Evolutionary conservation across 2,888 invertebrate genomes (phyloP), one percentile per base, ranked within the genome.

Genomic region (Ochropacha duplaris): DNA sequence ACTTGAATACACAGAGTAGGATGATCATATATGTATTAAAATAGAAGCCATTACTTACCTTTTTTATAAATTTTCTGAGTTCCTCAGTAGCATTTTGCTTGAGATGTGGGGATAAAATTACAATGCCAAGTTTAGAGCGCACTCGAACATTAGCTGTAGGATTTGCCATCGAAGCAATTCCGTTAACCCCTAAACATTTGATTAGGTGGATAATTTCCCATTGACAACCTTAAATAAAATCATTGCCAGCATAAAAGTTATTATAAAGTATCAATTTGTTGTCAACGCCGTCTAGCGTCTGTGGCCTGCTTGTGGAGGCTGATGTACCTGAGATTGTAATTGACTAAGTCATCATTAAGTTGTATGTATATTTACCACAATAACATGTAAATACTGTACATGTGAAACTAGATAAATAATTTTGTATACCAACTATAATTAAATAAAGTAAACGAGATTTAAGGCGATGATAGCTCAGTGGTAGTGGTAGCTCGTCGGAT

Each of bases 141-240:
- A 84, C 22, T 0, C 73, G 71, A 19, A 79, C 63, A 49, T 62
- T 74, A 11, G 61, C 61, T 12, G 66, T 57, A 8, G 76, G 65
- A 55, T 85, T 78, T 16, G 74, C 56, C 1, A 85, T 77, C 2
- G 86, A 72, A 0, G 84, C 89, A 14, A 92, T 72, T 14, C 90
- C 90, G 58, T 92, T 91, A n/a, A 90, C 68, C 49, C 78, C 76
- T 51, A 92, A 58, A 60, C 92, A 92, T 72, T 92, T 92, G n/a
- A 85, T 71, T 5, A 92, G 71, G 8, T 83, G 79, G 5, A 87
- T 50, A 5, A 76, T 72, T n/a, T 78, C 79, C 85, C 86, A 88
- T n/a, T 71, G 57, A 58, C 91, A 90, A 65, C 79, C 91, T 91
- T 65, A 22, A 65, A 65, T 50, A 52, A 56, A 54, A 55, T 1